Base-by-base conservation (phyloP, 2,888 invertebrate genomes). In the Nymphalis c-album region DNA sequence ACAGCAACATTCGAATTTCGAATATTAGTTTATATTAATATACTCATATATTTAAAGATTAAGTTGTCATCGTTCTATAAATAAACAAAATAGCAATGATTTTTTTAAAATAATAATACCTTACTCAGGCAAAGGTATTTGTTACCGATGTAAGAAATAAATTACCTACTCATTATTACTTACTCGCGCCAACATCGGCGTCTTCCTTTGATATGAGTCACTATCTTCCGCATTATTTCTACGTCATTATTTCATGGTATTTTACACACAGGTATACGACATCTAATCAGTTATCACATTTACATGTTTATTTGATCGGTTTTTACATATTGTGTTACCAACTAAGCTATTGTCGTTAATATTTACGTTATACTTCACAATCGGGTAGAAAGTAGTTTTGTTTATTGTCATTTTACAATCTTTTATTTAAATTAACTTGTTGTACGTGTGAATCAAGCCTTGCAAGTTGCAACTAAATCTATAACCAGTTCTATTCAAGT, bases 181-280 rank as follows among this genome's bases (percentile, higher is more conserved):
- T 17, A 46, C 47, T 26, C 46, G 50, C 40, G 13, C 40, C 40
- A 46, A 26, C 46, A 60, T 60, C 31, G 53, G 48, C 63, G 57
- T 31, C 62, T 26, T 62, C 16, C 45, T 63, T 51, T n/a, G 22
- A 55, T 17, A 55, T 70, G 70, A 70, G 58, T 70, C 69, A 70
- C 20, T 40, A 22, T 31, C 67, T 70, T 70, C 67, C 67, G 69
- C 67, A 61, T 67, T 40, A 40, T 13, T 67, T 57, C 45, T 61
- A 70, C 64, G 64, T 64, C 69, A 67, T 60, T 57, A 53, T 18
- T 47, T 31, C n/a, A 35, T 53, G 60, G 60, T 63, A 63, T 67
- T 67, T 58, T 63, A 67, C 63, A 31, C 31, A 2, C n/a, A 26
- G n/a, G 16, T 6, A 55, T 20, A 55, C 20, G n/a, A 35, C 31